Base-by-base conservation (phyloP, 2,113 vertebrate species). In the Megaceryle maxima region DNA sequence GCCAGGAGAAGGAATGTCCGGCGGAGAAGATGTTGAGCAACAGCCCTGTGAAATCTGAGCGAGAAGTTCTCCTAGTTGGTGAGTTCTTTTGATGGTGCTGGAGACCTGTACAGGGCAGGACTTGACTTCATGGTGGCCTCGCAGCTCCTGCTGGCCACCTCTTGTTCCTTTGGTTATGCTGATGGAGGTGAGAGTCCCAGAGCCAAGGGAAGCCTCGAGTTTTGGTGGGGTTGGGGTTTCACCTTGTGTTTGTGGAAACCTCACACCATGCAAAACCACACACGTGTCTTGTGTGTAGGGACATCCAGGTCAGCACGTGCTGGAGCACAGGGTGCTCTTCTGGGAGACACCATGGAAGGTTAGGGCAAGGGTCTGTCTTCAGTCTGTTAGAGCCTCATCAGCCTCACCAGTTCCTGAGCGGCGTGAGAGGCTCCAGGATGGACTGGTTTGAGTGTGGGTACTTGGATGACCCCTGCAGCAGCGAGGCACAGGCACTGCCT, bases 1-100 rank as follows among this genome's bases (percentile, higher is more conserved):
- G 97, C 98, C 99, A 99, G 92, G 99, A 99, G 95, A 99, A 98
- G 67, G 99, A 99, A 28, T 98, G 94, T 56, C 98, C 98, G 1
- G 97, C 96, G 29, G 99, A 99, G 94, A 99, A 97, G 97, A 97
- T 60, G 4, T 59, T 97, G 80, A 97, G 89, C 55, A 98, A 94
- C 92, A 98, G 98, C 87, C 99, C 99, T 2, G 97, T 99, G 88
- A 99, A 98, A 83, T 99, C 99, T 0, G 99, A 99, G 91, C 98
- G 99, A 35, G 99, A 99, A 94, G 99, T 99, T 39, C 97, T 99
- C 55, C 97, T 99, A 26, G 99, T 99, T 29, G 99, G 99, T 99
- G 97, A 97, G 99, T 88, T 48, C 43, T 90, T n/a, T 3, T 63
- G 87, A 15, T 0, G 15, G 2, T 62, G 55, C 75, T 11, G 13